Evolutionary conservation across 2,113 vertebrate genomes (phyloP), one percentile per base, ranked within the genome.

Genomic region (Mola mola): DNA sequence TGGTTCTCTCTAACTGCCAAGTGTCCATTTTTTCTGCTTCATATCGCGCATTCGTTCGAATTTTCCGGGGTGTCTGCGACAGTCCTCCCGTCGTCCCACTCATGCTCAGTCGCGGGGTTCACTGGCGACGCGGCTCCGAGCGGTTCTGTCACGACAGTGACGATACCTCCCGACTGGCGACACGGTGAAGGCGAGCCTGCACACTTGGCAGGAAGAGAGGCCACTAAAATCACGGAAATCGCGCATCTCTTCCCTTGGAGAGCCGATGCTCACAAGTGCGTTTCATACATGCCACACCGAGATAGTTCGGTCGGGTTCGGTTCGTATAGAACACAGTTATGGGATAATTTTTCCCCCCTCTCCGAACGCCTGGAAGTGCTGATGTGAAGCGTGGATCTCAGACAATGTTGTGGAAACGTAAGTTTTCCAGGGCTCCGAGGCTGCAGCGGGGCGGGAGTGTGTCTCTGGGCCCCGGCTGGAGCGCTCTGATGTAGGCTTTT

Each of bases 151-250:
- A n/a, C n/a, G n/a, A n/a, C n/a, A n/a, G n/a, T n/a, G n/a, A n/a
- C n/a, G n/a, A n/a, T n/a, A n/a, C n/a, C 6, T 47, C 37, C 46
- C 75, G 83, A 63, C 55, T 74, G 78, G 64, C 59, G 69, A 57
- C 72, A 17, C 69, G 25, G 41, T 26, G 49, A 22, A 24, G 57
- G 37, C 25, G 85, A 89, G 85, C 74, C 76, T 88, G 88, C 87
- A 83, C 75, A 84, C 4, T 80, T 87, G 82, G 84, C 90, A 90
- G 75, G 89, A 90, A 90, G 79, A 83, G 75, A 52, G 57, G 56
- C 70, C 61, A 40, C 82, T 60, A 73, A 60, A 82, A 78, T 85
- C 78, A 87, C 86, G 86, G 85, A 90, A 88, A 83, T 74, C 69
- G 63, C 49, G 29, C 62, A 33, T 72, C 34, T 60, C 56, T 71